These are phyloP conservation scores for Gobio occitaniae DNA, from an alignment of 2,797 vertebrate species.

Conservation along the genomic window DNA sequence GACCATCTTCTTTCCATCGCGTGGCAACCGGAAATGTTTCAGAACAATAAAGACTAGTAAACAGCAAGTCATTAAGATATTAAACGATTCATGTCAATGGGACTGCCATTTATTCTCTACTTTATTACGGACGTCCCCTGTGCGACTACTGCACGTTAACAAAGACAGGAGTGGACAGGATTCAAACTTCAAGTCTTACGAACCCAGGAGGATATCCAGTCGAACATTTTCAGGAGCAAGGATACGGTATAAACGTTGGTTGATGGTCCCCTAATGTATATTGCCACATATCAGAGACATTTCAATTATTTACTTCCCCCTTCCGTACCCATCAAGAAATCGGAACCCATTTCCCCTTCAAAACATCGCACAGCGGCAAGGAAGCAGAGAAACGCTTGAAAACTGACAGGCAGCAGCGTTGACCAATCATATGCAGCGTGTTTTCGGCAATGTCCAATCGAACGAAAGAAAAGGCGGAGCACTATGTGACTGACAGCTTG, in stretches of 20 bases:
- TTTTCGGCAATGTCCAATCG: constrained; percentile 63
- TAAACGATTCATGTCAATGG: constrained; percentile 11
- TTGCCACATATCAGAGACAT: constrained; percentile 42
- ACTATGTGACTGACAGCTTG: constrained; percentile 11
- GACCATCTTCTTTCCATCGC: constrained; percentile 34
- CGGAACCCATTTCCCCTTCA: constrained; percentile 66
- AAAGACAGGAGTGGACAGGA: constrained; percentile 43
- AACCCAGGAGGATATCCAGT: constrained; percentile 25
- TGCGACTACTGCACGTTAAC: constrained; percentile 24
- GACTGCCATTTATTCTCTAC: constrained; percentile 14
- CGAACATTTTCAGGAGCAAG: not conserved
- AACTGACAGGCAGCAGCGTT: constrained; percentile 61
- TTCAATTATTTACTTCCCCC: constrained; percentile 61
- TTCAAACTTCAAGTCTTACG: constrained; percentile 44
- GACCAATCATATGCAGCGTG: constrained; percentile 65
- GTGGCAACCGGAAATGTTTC: constrained; percentile 12
- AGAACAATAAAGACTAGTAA: constrained; percentile 3
- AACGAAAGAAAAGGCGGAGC: constrained; percentile 47
- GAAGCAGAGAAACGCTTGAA: constrained; percentile 62
- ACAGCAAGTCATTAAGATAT: not conserved
- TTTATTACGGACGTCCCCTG: constrained; percentile 13
- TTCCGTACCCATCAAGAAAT: constrained; percentile 60
- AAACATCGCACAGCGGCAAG: constrained; percentile 61
- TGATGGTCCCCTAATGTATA: constrained; percentile 8
- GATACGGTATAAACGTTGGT: not conserved